Evolutionary conservation across 2,888 invertebrate genomes (phyloP), one percentile per base, ranked within the genome.

Genomic region (Atrina japonica): DNA sequence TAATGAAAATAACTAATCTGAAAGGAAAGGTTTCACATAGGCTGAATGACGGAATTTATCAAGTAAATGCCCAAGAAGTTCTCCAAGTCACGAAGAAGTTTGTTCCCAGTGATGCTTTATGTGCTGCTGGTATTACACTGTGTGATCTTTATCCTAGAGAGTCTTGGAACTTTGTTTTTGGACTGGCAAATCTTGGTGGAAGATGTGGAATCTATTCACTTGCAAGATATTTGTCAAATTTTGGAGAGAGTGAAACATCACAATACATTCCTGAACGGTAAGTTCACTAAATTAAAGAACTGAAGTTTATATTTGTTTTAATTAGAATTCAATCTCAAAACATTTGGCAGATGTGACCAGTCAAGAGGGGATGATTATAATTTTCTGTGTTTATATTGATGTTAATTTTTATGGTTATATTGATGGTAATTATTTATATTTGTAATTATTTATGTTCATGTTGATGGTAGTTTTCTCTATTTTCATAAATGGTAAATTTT

Each of bases 111-210:
- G 76, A 83, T 67, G 80, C 80, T 14, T 80, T 83, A 53, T 81
- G 82, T 78, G 75, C 78, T 27, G 83, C 81, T 9, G 84, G 78
- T 2, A 77, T 84, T 43, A 84, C 84, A 1, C 52, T 82, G 76
- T 81, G 82, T 68, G 84, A 84, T 68, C 61, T 84, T 25, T 84
- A 83, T 67, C 83, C 78, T 0, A 52, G 69, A 50, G 77, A 78
- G 14, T 70, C 63, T 16, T 82, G 80, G 80, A 83, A 83, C 58
- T 83, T 83, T 76, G 83, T 83, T n/a, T 82, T 83, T 69, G 83
- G 83, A 23, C 66, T 81, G 40, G 82, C 83, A n/a, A 72, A 70
- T 35, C 50, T 70, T 23, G 47, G 49, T n/a, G 69, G 75, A 2
- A 60, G 74, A 14, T 71, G 71, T 61, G 83, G 83, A 14, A 78